These are phyloP conservation scores for Mimachlamys varia DNA, from an alignment of 2,888 invertebrate genomes.

Conservation along the genomic window DNA sequence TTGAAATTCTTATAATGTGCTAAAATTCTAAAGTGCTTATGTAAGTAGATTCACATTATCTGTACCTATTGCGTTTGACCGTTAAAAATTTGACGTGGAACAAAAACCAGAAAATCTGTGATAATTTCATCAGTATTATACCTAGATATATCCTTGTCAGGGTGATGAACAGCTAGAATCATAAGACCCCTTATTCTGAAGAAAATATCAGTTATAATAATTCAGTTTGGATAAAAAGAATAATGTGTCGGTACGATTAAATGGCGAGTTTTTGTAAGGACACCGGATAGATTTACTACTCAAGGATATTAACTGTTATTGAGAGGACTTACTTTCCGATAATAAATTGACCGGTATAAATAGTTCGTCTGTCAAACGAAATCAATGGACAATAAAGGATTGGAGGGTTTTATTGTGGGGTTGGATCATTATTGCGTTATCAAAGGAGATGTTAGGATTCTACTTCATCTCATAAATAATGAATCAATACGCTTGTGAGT, in stretches of 20 bases:
- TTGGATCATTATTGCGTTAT: constrained; percentile 14
- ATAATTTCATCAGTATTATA: no score
- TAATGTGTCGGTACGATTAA: not conserved
- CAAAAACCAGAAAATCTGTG: no score
- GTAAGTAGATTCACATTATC: no score
- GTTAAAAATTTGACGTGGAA: no score
- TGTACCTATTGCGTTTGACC: no score
- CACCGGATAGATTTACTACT: not conserved
- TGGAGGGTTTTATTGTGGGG: not conserved
- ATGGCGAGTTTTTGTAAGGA: not conserved
- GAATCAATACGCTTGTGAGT: not conserved
- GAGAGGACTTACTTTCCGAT: not conserved
- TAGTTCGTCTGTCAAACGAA: not conserved
- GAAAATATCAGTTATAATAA: not conserved
- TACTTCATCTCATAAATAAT: constrained; percentile 3
- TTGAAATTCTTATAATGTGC: no score
- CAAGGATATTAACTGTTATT: not conserved
- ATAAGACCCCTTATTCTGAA: not conserved
- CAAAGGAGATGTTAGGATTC: not conserved
- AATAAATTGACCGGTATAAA: not conserved
- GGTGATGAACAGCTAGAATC: not conserved
- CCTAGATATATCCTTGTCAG: not conserved
- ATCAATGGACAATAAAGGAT: not conserved
- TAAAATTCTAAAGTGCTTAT: no score
- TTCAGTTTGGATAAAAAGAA: not conserved